These are phyloP conservation scores for Zaprionus lachaisei DNA, from an alignment of 1,140 invertebrate species.

Conservation along the genomic window DNA sequence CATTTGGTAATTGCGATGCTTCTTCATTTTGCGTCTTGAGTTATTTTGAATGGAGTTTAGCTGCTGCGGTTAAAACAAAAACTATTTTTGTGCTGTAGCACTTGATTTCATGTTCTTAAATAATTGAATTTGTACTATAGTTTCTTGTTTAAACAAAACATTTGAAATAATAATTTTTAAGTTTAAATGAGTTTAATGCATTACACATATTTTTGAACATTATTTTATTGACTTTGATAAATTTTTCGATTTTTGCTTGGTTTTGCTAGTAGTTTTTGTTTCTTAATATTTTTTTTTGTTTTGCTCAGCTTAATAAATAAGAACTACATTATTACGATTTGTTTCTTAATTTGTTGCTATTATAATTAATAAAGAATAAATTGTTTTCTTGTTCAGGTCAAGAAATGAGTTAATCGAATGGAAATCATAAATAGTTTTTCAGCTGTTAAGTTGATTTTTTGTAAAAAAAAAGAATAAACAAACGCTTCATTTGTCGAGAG, in stretches of 20 bases:
- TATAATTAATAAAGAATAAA: constrained; percentile 53
- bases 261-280: constrained; percentile 75
- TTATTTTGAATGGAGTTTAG: constrained; percentile 29
- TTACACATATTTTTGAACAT: constrained; percentile 79
- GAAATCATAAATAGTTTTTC: constrained; percentile 58
- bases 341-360: constrained; percentile 62
- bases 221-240: constrained; percentile 81
- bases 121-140: constrained; percentile 46
- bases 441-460: constrained; percentile 37
- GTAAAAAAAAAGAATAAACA: constrained; percentile 29
- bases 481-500: constrained; percentile 32
- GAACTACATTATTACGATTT: constrained; percentile 66
- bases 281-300: constrained; percentile 58
- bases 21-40: constrained; percentile 29
- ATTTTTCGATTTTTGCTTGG: constrained; percentile 70
- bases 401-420: constrained; percentile 50
- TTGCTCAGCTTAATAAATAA: constrained; percentile 68
- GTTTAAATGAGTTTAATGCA: constrained; percentile 80
- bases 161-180: constrained; percentile 72
- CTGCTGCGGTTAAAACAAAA: constrained; percentile 21
- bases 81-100: constrained; percentile 45
- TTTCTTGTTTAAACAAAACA: constrained; percentile 67
- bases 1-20: constrained; percentile 29
- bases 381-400: constrained; percentile 54
- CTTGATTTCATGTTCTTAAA: constrained; percentile 56